Conservation (phyloP, 1,140 invertebrate species). For the Drosophila rhopaloa region DNA sequence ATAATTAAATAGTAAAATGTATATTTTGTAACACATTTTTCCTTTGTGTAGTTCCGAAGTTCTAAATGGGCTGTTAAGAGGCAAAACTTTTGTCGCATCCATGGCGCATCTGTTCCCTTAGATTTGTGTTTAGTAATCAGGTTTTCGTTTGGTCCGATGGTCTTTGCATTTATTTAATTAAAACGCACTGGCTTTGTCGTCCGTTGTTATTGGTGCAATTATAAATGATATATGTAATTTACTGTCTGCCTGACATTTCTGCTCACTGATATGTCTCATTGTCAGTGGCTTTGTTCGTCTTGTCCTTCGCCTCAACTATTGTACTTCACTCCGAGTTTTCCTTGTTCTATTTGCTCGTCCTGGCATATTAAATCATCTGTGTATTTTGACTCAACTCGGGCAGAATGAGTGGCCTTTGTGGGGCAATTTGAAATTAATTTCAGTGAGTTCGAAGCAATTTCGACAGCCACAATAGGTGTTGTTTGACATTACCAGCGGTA, state of each 20-base stretch:
- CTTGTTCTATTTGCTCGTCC: constrained; percentile 20
- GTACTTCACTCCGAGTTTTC: constrained; percentile 7
- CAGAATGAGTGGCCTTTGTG: constrained; percentile 19
- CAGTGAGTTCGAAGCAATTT: constrained; percentile 12
- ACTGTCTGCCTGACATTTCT: constrained; percentile 37
- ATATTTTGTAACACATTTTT: background rate
- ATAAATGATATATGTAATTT: constrained; percentile 81
- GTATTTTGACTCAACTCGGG: constrained; percentile 17
- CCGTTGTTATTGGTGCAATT: constrained; percentile 66
- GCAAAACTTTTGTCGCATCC: constrained; percentile 52
- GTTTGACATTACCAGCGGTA: constrained; percentile 19
- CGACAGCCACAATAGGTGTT: constrained; percentile 29
- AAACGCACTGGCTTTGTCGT: constrained; percentile 41
- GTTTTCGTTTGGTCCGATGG: constrained; percentile 33
- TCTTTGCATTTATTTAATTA: constrained; percentile 70
- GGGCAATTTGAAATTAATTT: constrained; percentile 25
- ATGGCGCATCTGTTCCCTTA: constrained; percentile 40
- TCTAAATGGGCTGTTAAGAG: constrained; percentile 40
- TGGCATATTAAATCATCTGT: constrained; percentile 43
- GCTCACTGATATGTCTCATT: constrained; percentile 37
- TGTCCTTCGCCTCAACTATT: constrained; percentile 7
- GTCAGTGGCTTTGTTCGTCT: constrained; percentile 30
- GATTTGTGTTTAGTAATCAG: constrained; percentile 38
- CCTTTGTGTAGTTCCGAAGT: background rate
- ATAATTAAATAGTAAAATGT: too few relatives aligned